Base-by-base conservation (phyloP, 1,140 invertebrate genomes). In the Leptopilina clavipes region DNA sequence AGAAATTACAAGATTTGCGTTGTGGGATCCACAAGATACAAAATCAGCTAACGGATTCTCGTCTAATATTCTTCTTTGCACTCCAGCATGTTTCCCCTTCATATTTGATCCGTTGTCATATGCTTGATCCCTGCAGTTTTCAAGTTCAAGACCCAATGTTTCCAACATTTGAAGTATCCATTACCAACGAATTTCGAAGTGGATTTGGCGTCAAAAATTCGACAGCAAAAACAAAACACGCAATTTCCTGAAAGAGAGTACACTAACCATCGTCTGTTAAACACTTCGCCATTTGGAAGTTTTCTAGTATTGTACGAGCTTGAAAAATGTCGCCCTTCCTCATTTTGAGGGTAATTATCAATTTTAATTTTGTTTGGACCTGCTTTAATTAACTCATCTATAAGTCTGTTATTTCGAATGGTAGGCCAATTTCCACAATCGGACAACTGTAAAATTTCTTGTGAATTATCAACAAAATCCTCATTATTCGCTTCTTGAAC, bases 201-300 rank as follows among this genome's bases (percentile, higher is more conserved):
- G 10, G 71, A 65, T 25, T 44, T 70, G 22, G 31, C 74, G 44
- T 76, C 78, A 65, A 79, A 79, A 72, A 81, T 56, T 73, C 75
- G 72, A 75, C 78, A 82, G 73, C 76, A 82, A 73, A 79, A 82
- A 52, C 76, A 82, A 70, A 71, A 80, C 22, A 72, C 72, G 31
- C 52, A 59, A 37, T 76, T 45, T 19, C 71, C 72, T 18, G 59
- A 70, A 74, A 52, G 44, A 19, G 75, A 79, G 52, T 82, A 80
- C 14, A 74, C 70, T 45, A 82, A 70, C 78, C 76, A 78, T 31
- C 59, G 70, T 40, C 77, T 72, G 54, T 72, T 73, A n/a, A 54
- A 7, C 7, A 17, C 14, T 54, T 54, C 48, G 18, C 14, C 12
- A 18, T 54, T 18, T 54, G 8, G 5, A 17, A 54, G 17, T 18